A percentile compares a stretch with the other conserved stretches of the same genome.
These are phyloP conservation scores for Drosophila ficusphila DNA, from an alignment of 1,140 invertebrate species.

Conservation along the genomic window DNA sequence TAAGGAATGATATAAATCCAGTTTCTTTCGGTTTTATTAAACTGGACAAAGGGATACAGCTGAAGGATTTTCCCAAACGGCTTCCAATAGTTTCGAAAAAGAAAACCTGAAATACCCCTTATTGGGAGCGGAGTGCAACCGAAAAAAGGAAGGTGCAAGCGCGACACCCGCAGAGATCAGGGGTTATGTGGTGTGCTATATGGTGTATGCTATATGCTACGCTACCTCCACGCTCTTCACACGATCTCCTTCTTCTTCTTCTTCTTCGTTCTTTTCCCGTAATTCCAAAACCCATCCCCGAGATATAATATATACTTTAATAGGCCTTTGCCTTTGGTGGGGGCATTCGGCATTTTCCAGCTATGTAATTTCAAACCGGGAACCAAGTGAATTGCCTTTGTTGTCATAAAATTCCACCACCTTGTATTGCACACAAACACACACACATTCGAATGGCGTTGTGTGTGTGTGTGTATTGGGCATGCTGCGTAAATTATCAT, in stretches of 20 bases:
- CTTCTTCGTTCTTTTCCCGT: background rate
- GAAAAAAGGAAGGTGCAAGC: conserved; percentile 1
- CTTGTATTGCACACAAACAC: conserved; percentile 20
- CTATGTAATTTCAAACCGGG: conserved; percentile 56
- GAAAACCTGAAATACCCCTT: conserved; percentile 1
- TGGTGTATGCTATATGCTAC: background rate
- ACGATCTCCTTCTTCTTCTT: conserved; percentile 1
- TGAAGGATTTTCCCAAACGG: background rate
- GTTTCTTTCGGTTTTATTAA: too few relatives aligned
- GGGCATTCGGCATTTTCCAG: conserved; percentile 32
- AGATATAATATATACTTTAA: conserved; percentile 19
- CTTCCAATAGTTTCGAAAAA: background rate
- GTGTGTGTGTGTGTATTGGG: conserved; percentile 34
- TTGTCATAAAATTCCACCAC: conserved; percentile 75
- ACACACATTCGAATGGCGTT: background rate
- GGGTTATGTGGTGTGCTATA: background rate
- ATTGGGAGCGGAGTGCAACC: background rate
- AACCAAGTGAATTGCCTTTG: conserved; percentile 53
- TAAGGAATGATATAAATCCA: too few relatives aligned
- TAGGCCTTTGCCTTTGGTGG: conserved; percentile 1
- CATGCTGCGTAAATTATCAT: conserved; percentile 63
- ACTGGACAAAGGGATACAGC: background rate
- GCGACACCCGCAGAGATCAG: conserved; percentile 9
- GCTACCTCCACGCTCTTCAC: conserved; percentile 4
- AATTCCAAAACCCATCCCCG: background rate